Base-by-base conservation (phyloP, 2,113 vertebrate genomes). In the Chaetops frenatus region DNA sequence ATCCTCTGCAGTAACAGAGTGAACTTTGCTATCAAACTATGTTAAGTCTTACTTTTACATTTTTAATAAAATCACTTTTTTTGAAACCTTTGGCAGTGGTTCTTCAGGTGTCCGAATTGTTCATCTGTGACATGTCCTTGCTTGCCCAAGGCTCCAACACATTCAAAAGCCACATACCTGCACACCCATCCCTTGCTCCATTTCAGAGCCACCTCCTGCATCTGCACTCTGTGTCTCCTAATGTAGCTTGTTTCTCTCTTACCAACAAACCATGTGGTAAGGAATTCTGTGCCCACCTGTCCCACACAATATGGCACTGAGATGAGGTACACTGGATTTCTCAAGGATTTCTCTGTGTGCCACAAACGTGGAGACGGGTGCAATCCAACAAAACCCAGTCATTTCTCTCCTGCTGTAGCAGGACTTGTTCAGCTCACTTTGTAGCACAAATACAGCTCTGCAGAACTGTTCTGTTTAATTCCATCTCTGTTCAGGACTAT, bases 71-170 rank as follows among this genome's bases (percentile, higher is more conserved):
- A 36, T 7, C 19, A 31, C 11, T 53, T 78, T 14, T 81, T 40
- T 15, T 29, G 8, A 35, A 25, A 45, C 10, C 8, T 81, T 73
- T 48, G 38, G n/a, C 1, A 2, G 36, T n/a, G 31, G 23, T 70
- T 78, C 36, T 85, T 71, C 74, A 53, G 53, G 56, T 0, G 1
- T 25, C 14, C 36, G 21, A 88, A 57, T 18, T 3, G 0, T 42
- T 45, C 1, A 0, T 25, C 50, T 5, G 6, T 0, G 0, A 48
- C 15, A 48, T 2, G 19, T 53, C 14, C 7, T 67, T 53, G 50
- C 36, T 74, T 76, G 61, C 64, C 25, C 38, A 50, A 91, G 15
- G 81, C 25, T 91, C 47, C 69, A 66, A 28, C 11, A n/a, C 9
- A 18, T 54, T 36, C 19, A 72, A 25, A 71, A 53, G 29, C 53